These are phyloP conservation scores for Aphidius colemani DNA, from an alignment of 2,888 invertebrate genomes.

Conservation along the genomic window DNA sequence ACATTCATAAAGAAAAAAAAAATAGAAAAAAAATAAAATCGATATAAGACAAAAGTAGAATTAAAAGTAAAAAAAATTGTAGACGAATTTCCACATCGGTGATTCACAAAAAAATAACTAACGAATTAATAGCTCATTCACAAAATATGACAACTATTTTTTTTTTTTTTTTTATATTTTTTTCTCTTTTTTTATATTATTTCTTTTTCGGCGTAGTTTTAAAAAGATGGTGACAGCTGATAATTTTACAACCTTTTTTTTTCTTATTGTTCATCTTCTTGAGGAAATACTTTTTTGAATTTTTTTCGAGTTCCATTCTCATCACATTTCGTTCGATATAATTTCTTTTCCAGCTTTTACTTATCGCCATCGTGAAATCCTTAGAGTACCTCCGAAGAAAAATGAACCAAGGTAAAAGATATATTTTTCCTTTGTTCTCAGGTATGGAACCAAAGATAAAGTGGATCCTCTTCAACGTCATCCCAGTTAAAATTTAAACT, in stretches of 20 bases:
- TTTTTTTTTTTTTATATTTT: not conserved
- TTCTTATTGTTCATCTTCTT: not conserved
- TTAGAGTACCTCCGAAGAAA: not conserved
- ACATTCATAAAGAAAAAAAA: too few species aligned
- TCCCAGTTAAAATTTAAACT: slow-evolving; percentile 18
- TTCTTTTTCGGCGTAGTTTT: not conserved
- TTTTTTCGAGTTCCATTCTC: slow-evolving; percentile 3
- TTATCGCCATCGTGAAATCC: not conserved
- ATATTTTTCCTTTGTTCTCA: slow-evolving; percentile 20
- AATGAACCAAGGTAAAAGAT: slow-evolving; percentile 21
- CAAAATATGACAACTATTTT: slow-evolving; percentile 7
- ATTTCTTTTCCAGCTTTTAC: too few species aligned
- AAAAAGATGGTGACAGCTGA: not conserved
- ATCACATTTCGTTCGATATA: not conserved
- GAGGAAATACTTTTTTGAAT: not conserved
- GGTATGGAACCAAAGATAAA: slow-evolving; percentile 24
- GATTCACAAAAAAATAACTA: slow-evolving; percentile 6
- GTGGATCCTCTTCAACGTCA: slow-evolving; percentile 26
- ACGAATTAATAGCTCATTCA: slow-evolving; percentile 1
- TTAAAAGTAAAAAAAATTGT: too few species aligned
- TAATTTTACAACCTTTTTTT: too few species aligned
- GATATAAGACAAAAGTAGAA: too few species aligned
- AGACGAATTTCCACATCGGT: too few species aligned
- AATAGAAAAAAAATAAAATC: too few species aligned
- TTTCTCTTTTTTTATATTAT: slow-evolving; percentile 1